phyloP scores from a whole-genome alignment of 2,797 vertebrate species.

The Pseudomugil gertrudae region DNA sequence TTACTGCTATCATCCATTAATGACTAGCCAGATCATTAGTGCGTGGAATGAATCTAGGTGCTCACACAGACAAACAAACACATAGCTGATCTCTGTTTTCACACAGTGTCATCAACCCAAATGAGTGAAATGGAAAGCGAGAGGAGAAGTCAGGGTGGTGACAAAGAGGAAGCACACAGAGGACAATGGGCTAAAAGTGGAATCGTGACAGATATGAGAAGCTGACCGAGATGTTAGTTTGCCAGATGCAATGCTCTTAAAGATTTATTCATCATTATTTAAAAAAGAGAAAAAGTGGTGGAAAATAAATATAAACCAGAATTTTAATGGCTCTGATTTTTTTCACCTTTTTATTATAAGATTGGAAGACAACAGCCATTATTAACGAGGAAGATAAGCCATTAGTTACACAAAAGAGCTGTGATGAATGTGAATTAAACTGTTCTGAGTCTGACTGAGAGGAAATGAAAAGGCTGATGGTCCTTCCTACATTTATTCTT shows the following conservation, averaged over 20 bases:
- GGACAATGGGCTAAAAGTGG: conserved; percentile 1
- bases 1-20: conserved; percentile 68
- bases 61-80: conserved; percentile 67
- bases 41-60: conserved; percentile 64
- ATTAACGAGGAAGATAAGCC: conserved; percentile 46
- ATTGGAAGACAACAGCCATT: conserved; percentile 39
- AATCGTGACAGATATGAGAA: conserved; percentile 21
- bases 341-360: conserved; percentile 14
- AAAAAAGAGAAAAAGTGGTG: neutral
- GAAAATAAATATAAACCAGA: neutral
- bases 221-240: conserved; percentile 7
- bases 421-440: conserved; percentile 50
- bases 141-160: conserved; percentile 39
- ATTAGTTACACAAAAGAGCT: conserved; percentile 57
- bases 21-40: conserved; percentile 62
- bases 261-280: conserved; percentile 14
- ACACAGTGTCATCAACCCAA: conserved; percentile 52
- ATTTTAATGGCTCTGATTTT: neutral
- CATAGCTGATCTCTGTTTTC: conserved; percentile 60
- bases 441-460: conserved; percentile 21
- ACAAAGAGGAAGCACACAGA: neutral
- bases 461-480: conserved; percentile 3
- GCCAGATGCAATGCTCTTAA: conserved; percentile 13
- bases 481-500: conserved; percentile 15
- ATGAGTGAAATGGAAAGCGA: conserved; percentile 47